Evolutionary conservation across 2,797 vertebrate species (phyloP).

Genomic region (Spatula versicolor): DNA sequence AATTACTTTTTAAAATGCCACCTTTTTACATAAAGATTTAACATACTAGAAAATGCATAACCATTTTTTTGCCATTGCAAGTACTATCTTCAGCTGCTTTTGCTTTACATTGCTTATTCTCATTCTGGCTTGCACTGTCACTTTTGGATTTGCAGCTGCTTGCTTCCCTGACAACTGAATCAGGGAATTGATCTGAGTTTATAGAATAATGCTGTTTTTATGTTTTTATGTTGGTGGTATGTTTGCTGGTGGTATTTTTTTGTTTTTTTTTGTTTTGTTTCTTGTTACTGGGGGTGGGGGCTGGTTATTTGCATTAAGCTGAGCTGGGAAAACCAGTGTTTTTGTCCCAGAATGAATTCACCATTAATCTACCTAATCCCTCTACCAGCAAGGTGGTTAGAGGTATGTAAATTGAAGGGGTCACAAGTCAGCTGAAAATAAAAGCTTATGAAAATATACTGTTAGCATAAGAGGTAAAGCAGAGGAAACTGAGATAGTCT

Average conservation of each 20-base stretch:
- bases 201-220: background rate
- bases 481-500: background rate
- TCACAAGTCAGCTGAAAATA: background rate
- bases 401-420: background rate
- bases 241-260: background rate
- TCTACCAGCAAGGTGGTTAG: background rate
- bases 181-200: background rate
- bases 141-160: background rate
- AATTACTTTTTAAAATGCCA: background rate
- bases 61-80: background rate
- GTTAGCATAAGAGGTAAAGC: background rate
- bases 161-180: background rate
- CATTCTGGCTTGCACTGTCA: background rate
- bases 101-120: background rate
- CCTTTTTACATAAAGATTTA: background rate
- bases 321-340: background rate
- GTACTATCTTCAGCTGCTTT: background rate
- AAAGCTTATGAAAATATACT: background rate
- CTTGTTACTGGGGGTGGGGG: background rate
- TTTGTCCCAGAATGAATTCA: background rate
- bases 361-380: background rate
- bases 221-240: background rate
- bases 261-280: too few species aligned
- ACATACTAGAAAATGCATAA: background rate
- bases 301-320: background rate